Base-by-base conservation (phyloP, 2,888 invertebrate species). In the Hemicrepidius hirtus region DNA sequence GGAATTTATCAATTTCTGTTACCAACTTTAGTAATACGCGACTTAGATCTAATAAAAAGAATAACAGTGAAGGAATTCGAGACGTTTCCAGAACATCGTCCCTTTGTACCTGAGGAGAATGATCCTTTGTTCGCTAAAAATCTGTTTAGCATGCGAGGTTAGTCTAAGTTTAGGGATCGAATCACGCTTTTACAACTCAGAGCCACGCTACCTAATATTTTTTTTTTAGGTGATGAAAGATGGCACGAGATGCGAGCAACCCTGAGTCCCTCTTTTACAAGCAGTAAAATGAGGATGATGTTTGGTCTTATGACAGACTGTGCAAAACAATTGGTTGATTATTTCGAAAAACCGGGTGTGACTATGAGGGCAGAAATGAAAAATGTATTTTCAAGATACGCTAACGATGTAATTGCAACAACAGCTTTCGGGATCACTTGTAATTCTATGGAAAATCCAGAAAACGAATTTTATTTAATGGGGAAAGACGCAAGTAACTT, bases 11-110 rank as follows among this genome's bases (percentile, higher is more conserved):
- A 80, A 40, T 81, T 82, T 62, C 67, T 63, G 7, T 57, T 44
- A 0, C 90, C 91, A 3, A 75, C 87, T 0, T 79, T 91, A 12
- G 83, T 89, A 40, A 76, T 91, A 0, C 81, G 88, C 74, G 90
- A 91, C 80, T 87, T 89, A 2, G 90, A 91, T 3, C 79, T 91
- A 16, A 88, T 92, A 6, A 91, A 90, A 82, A 86, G 87, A 40
- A 82, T 91, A 6, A 86, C 88, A 68, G 88, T 91, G 28, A 87
- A 89, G 68, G 90, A 91, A 12, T 71, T 64, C 16, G 57, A 59
- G 9, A 35, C 37, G 62, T 77, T 68, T 57, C 41, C 32, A 6
- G 21, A 21, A 21, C 49, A 21, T 21, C 49, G 16, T 9, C 49
- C 50, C 18, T 76, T 82, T 40, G 68, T 81, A 5, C 46, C 77